Evolutionary conservation across 2,797 vertebrate genomes (phyloP).

Genomic region (Urophycis tenuis): DNA sequence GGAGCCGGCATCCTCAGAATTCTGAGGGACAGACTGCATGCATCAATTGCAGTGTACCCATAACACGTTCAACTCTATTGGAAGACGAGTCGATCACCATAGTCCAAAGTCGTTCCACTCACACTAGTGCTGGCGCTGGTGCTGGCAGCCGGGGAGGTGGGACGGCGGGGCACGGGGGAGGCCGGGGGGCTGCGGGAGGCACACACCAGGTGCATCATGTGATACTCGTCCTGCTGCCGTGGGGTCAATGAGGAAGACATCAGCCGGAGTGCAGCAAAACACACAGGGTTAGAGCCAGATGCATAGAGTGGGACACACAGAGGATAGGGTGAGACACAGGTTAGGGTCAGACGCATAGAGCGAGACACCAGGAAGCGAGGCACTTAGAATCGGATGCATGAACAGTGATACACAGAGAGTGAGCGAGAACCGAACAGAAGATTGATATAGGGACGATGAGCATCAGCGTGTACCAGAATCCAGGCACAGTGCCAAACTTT

Average conservation of each 20-base stretch:
- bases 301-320: neutral
- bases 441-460: conserved; percentile 7
- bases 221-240: conserved; percentile 89
- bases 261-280: neutral
- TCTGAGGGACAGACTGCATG: conserved; percentile 61
- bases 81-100: neutral
- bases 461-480: conserved; percentile 39
- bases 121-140: conserved; percentile 68
- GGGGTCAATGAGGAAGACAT: conserved; percentile 2
- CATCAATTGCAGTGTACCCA: neutral
- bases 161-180: conserved; percentile 73
- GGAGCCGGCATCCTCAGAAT: conserved; percentile 60
- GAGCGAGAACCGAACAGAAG: neutral
- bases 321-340: neutral
- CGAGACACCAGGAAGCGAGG: neutral
- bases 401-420: neutral
- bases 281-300: neutral
- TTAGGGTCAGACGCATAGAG: neutral
- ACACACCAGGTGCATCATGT: conserved; percentile 96
- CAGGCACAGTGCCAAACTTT: conserved; percentile 36
- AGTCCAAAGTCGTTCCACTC: conserved; percentile 59
- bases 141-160: conserved; percentile 53
- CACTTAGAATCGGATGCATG: conserved; percentile 6
- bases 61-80: neutral
- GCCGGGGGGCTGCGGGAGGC: conserved; percentile 80